Evolutionary conservation across 2,113 vertebrate species (phyloP).

Genomic region (Panthera leo): DNA sequence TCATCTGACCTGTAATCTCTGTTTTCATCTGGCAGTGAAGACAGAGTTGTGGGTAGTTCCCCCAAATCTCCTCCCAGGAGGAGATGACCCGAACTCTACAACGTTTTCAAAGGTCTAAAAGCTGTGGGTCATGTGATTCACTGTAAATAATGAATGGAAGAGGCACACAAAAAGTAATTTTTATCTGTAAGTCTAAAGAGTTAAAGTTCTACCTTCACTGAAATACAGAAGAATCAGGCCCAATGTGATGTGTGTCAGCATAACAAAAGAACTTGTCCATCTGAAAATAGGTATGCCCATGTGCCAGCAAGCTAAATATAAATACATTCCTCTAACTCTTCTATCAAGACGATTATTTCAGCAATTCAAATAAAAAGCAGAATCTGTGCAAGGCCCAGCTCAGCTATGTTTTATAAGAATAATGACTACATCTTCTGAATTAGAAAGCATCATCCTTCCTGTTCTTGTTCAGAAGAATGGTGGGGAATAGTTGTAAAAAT

Average conservation of each 20-base stretch:
- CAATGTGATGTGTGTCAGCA: not conserved
- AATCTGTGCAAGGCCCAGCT: conserved; percentile 7
- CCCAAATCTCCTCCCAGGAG: not conserved
- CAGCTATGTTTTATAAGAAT: not conserved
- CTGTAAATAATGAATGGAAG: not conserved
- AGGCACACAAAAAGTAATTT: not conserved
- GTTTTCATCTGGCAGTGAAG: conserved; percentile 21
- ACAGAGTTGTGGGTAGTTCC: not conserved
- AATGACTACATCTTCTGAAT: not conserved
- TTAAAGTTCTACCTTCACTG: not conserved
- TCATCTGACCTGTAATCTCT: not conserved
- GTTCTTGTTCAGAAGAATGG: conserved; percentile 11
- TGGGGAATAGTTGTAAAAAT: not conserved
- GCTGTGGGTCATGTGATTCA: not conserved
- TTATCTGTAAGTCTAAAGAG: not conserved
- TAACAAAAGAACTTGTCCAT: not conserved
- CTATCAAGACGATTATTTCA: conserved; percentile 29
- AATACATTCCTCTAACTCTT: conserved; percentile 10
- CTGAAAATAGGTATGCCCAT: not conserved
- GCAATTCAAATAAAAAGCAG: conserved; percentile 8
- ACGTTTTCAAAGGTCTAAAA: conserved; percentile 33
- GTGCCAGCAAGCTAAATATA: not conserved
- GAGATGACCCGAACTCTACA: not conserved
- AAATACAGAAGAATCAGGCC: conserved; percentile 1
- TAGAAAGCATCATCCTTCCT: not conserved